These are phyloP conservation scores for Spatula versicolor DNA, from an alignment of 2,797 vertebrate genomes.

Conservation along the genomic window DNA sequence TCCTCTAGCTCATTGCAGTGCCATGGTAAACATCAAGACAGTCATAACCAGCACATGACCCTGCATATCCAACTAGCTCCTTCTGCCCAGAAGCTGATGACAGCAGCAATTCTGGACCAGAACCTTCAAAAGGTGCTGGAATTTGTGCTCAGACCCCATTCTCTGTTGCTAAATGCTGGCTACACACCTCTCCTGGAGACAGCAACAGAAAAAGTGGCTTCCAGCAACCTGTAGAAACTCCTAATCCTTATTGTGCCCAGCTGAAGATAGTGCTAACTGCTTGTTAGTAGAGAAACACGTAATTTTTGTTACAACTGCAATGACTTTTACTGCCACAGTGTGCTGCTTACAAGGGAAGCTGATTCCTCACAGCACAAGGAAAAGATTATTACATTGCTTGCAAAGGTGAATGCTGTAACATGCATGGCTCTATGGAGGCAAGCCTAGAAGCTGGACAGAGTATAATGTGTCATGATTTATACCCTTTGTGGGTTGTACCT, in stretches of 20 bases:
- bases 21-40: background rate
- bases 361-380: background rate
- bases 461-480: background rate
- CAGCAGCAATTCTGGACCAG: accelerated
- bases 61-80: background rate
- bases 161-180: background rate
- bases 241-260: background rate
- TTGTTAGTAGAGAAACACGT: background rate
- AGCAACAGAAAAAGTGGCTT: background rate
- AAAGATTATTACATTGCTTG: background rate
- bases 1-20: background rate
- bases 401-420: background rate
- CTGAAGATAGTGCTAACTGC: background rate
- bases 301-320: background rate
- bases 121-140: background rate
- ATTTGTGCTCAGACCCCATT: background rate
- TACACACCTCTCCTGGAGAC: background rate
- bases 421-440: background rate
- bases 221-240: background rate
- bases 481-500: background rate
- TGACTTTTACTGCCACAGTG: background rate
- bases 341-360: background rate
- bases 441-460: background rate
- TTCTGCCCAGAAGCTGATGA: accelerated
- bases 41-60: accelerated